phyloP scores from a whole-genome alignment of 2,888 invertebrate genomes.

The Thyatira batis region DNA sequence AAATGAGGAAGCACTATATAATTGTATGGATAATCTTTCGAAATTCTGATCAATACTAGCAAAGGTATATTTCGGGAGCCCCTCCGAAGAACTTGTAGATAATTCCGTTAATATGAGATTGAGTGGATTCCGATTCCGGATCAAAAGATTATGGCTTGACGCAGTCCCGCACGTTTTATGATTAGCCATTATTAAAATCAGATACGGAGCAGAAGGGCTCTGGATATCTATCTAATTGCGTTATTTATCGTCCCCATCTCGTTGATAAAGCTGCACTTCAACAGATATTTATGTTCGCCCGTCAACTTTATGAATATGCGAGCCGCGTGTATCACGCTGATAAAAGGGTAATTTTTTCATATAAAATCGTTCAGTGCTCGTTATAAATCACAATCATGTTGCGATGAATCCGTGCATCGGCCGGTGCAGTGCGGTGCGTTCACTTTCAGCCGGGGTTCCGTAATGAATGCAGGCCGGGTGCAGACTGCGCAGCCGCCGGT shows the following conservation, averaged over 20 bases:
- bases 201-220: slow-evolving; percentile 19
- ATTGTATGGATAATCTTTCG: not conserved
- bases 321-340: slow-evolving; percentile 44
- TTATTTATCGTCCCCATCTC: slow-evolving; percentile 41
- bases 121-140: slow-evolving; percentile 22
- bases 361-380: slow-evolving; percentile 27
- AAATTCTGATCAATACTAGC: too few species aligned
- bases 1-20: not conserved
- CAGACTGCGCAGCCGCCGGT: slow-evolving; percentile 21
- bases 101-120: slow-evolving; percentile 6
- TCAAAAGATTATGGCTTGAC: slow-evolving; percentile 24
- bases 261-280: slow-evolving; percentile 41
- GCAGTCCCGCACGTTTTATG: slow-evolving; percentile 17
- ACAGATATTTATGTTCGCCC: slow-evolving; percentile 56
- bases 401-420: slow-evolving; percentile 39
- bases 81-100: too few species aligned
- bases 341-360: slow-evolving; percentile 65
- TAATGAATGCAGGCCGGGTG: slow-evolving; percentile 36
- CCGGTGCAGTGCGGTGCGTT: slow-evolving; percentile 14
- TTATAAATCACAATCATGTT: slow-evolving; percentile 56
- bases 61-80: not conserved
- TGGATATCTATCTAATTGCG: slow-evolving; percentile 28
- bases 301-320: slow-evolving; percentile 72
- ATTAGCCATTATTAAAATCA: slow-evolving; percentile 33
- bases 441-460: slow-evolving; percentile 45